These are phyloP conservation scores for Orbicella faveolata DNA, from an alignment of 64 coral and sea anemone species.

Conservation along the genomic window DNA sequence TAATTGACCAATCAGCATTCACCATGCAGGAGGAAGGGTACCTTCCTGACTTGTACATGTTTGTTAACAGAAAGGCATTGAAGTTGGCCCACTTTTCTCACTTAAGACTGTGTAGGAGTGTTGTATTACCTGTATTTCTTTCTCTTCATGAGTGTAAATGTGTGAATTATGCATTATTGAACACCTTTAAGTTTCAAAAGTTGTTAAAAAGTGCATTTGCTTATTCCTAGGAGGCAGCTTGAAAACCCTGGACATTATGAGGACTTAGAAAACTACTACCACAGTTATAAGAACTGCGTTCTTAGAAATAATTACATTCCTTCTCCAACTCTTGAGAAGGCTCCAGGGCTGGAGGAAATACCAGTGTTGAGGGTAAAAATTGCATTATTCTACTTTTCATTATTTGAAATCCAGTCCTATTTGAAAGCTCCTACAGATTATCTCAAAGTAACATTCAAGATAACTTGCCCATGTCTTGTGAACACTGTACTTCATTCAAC, in stretches of 20 bases:
- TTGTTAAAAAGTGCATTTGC: not conserved
- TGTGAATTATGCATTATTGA: not conserved
- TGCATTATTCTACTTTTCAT: not conserved
- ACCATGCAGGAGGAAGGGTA: no score
- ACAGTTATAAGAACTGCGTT: conserved; percentile 85
- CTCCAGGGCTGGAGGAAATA: conserved; percentile 86
- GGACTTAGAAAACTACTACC: conserved; percentile 78
- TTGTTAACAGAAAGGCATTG: no score
- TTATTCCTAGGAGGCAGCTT: conserved; percentile 68
- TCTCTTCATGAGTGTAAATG: no score
- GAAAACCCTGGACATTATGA: conserved; percentile 90
- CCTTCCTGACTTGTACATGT: no score
- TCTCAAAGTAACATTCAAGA: no score
- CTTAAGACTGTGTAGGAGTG: not conserved
- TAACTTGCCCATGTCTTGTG: no score
- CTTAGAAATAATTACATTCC: conserved; percentile 92
- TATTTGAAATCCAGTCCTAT: no score
- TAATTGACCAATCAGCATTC: no score
- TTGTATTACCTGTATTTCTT: no score
- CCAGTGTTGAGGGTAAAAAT: conserved; percentile 89
- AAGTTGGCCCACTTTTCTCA: not conserved
- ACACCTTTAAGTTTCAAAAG: not conserved
- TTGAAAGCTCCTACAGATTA: no score
- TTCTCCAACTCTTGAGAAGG: conserved; percentile 76
- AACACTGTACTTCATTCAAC: no score